Conservation (phyloP, 1,140 invertebrate species). For the Cydia splendana region DNA sequence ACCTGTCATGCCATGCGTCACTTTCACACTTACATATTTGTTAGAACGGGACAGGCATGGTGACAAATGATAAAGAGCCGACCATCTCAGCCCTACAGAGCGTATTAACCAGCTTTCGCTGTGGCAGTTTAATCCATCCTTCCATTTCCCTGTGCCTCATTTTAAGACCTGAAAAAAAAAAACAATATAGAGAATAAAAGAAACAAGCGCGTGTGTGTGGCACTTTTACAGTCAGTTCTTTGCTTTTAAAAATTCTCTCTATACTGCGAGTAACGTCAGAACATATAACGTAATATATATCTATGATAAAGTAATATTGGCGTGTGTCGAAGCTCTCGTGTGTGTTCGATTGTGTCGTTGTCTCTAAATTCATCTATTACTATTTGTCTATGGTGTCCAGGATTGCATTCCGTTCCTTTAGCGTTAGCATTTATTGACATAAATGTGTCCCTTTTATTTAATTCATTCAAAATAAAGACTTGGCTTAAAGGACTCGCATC, state of each 20-base stretch:
- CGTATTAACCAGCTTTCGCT: background rate
- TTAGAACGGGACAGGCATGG: too few relatives aligned
- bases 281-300: conserved; percentile 23
- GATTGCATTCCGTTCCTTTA: background rate
- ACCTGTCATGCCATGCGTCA: too few relatives aligned
- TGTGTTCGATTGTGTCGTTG: conserved; percentile 56
- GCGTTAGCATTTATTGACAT: background rate
- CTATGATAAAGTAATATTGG: conserved; percentile 43
- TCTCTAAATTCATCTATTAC: conserved; percentile 48
- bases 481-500: too few relatives aligned
- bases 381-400: conserved; percentile 25
- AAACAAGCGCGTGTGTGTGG: conserved; percentile 45
- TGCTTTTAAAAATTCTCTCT: conserved; percentile 33
- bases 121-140: background rate
- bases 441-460: background rate
- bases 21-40: too few relatives aligned
- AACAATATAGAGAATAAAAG: conserved; percentile 39
- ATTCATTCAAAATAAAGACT: too few relatives aligned
- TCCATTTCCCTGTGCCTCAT: background rate
- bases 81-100: background rate
- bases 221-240: conserved; percentile 53
- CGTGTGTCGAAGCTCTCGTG: conserved; percentile 58
- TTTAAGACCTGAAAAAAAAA: conserved; percentile 29
- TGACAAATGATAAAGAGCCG: too few relatives aligned
- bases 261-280: conserved; percentile 36